phyloP scores from a whole-genome alignment of 2,888 invertebrate genomes.

The Drosophila diplacantha region DNA sequence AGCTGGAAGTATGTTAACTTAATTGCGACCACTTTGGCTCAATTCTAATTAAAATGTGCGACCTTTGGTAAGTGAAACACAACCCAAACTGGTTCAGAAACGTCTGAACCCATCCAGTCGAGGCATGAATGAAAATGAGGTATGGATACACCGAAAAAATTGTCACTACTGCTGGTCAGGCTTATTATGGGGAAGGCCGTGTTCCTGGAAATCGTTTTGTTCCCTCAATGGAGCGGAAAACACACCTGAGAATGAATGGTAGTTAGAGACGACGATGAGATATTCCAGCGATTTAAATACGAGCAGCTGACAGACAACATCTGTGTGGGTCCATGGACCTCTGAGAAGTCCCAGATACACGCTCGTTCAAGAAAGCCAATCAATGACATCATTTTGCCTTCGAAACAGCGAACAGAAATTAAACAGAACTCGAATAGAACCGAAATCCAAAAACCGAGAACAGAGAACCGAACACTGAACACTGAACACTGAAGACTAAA shows the following conservation, averaged over 20 bases:
- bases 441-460: constrained; percentile 14
- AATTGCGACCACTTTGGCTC: constrained; percentile 51
- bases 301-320: constrained; percentile 17
- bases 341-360: constrained; percentile 19
- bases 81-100: constrained; percentile 43
- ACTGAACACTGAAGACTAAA: constrained; percentile 29
- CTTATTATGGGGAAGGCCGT: constrained; percentile 25
- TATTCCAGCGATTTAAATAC: constrained; percentile 28
- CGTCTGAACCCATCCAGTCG: constrained; percentile 5
- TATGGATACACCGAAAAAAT: constrained; percentile 45
- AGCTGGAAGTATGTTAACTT: constrained; percentile 33
- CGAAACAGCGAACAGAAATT: constrained; percentile 26
- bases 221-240: constrained; percentile 25
- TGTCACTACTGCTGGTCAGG: constrained; percentile 46
- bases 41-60: constrained; percentile 44
- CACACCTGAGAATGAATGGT: constrained; percentile 27
- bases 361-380: constrained; percentile 22
- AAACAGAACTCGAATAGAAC: constrained; percentile 29
- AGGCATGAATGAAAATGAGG: constrained; percentile 59
- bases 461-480: background rate
- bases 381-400: constrained; percentile 33
- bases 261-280: constrained; percentile 12
- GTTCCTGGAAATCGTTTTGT: constrained; percentile 50
- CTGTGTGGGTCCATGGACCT: constrained; percentile 31
- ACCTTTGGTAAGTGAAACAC: constrained; percentile 25